Conservation (phyloP, 2,888 invertebrate species). For the Andrena hattorfiana region DNA sequence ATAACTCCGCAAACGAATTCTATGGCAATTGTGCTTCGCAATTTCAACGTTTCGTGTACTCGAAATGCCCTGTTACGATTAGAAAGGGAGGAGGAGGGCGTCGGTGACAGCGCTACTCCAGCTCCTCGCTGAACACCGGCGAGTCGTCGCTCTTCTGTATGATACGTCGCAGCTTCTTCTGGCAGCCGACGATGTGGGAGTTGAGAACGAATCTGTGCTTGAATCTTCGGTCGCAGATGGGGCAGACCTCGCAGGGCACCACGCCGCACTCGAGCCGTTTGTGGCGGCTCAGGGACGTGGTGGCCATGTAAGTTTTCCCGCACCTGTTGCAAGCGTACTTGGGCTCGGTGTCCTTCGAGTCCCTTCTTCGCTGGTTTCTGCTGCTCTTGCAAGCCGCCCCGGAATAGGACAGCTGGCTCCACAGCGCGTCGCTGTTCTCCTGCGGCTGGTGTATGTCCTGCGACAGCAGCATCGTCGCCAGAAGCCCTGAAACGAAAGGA, state of each 20-base stretch:
- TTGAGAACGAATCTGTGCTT: slow-evolving; percentile 85
- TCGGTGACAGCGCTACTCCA: slow-evolving; percentile 27
- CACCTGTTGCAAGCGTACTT: slow-evolving; percentile 83
- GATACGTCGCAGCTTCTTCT: slow-evolving; percentile 72
- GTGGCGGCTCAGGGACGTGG: slow-evolving; percentile 84
- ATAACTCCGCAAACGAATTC: not conserved
- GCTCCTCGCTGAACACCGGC: slow-evolving; percentile 24
- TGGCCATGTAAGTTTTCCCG: slow-evolving; percentile 83
- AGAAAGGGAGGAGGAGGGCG: not conserved
- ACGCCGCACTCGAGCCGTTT: slow-evolving; percentile 85
- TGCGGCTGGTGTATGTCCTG: slow-evolving; percentile 62
- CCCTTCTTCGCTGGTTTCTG: slow-evolving; percentile 32
- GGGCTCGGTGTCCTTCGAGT: slow-evolving; percentile 47
- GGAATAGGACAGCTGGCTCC: slow-evolving; percentile 49
- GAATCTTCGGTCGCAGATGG: slow-evolving; percentile 84
- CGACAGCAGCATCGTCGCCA: slow-evolving; percentile 75
- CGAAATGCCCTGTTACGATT: not conserved
- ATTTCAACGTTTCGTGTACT: not conserved
- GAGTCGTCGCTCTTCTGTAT: slow-evolving; percentile 70
- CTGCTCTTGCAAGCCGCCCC: slow-evolving; percentile 34
- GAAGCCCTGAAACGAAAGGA: slow-evolving; percentile 76
- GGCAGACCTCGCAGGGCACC: slow-evolving; percentile 83
- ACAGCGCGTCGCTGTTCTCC: slow-evolving; percentile 56
- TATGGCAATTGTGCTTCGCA: not conserved
- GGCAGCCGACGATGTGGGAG: slow-evolving; percentile 80